Evolutionary conservation across 2,797 vertebrate species (phyloP), one percentile per base, ranked within the genome.

Genomic region (Peromyscus nudipes): DNA sequence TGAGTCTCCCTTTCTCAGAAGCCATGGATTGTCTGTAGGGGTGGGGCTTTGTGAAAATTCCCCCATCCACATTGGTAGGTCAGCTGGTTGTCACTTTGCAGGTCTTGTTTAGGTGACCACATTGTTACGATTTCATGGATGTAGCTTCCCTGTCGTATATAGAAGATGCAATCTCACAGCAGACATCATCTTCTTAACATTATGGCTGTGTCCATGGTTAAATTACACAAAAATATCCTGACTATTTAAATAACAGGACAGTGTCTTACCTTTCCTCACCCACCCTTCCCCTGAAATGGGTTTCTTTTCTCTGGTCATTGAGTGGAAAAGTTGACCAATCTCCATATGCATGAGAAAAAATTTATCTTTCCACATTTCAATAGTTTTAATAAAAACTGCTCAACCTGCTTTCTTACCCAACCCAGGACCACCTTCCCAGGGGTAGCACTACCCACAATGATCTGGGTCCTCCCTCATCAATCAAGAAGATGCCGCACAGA

Each of bases 321-420:
- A 80, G 23, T 31, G 55, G 40, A 77, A 89, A 11, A 60, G 49
- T 29, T 43, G 52, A 43, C n/a, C 27, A 73, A 17, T 81, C 37
- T 34, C 27, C 23, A 2, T 29, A 57, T 49, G 43, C 12, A 46
- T 64, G 14, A 82, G n/a, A 29, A 69, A 37, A 67, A 62, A 40
- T 83, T 65, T 91, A 43, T 93, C 67, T 57, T 85, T 65, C 34
- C 11, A 90, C 4, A 88, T 60, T 80, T 91, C 65, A 84, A 55
- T 88, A 69, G 52, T 40, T 91, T 89, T 55, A 89, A 81, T 64
- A 75, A 76, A 46, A 81, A 34, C 21, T 65, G 29, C 29, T 46
- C 29, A 65, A 1, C 17, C 82, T 46, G 82, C 57, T 67, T 25
- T n/a, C 31, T 46, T 19, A 46, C 14, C 52, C 31, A 52, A n/a